These are phyloP conservation scores for Megaceryle torquata DNA, from an alignment of 2,113 vertebrate genomes.

Conservation along the genomic window DNA sequence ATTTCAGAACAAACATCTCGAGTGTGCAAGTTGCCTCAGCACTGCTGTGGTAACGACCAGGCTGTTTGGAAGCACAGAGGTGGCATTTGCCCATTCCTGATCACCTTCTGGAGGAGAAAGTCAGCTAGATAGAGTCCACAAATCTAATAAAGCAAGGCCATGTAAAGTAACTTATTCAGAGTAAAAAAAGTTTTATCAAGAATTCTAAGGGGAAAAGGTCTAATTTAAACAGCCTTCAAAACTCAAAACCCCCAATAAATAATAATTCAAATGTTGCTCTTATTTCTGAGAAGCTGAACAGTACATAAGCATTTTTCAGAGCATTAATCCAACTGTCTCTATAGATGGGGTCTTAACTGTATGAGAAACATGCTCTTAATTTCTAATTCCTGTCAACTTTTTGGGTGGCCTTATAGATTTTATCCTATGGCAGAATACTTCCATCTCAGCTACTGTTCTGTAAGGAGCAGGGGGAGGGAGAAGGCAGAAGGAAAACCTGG, in stretches of 20 bases:
- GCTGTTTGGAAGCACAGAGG: neutral
- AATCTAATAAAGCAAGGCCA: neutral
- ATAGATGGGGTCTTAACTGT: neutral
- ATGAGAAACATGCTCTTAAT: neutral
- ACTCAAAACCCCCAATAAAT: neutral
- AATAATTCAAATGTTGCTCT: neutral
- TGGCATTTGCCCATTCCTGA: neutral
- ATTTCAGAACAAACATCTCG: neutral
- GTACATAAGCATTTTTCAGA: neutral
- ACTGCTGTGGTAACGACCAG: accelerated
- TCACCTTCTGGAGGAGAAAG: neutral
- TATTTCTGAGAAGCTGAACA: neutral
- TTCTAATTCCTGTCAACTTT: neutral
- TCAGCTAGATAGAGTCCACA: neutral
- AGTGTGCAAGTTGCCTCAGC: neutral
- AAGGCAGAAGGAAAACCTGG: neutral
- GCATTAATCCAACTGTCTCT: neutral
- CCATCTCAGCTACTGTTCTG: neutral
- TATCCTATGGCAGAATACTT: neutral
- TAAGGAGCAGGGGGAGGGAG: neutral
- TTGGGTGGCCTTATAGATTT: neutral
- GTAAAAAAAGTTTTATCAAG: neutral
- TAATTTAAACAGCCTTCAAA: neutral
- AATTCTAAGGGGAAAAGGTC: neutral
- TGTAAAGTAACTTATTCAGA: neutral